Base-by-base conservation (phyloP, 2,113 vertebrate genomes). In the Acanthisitta chloris region DNA sequence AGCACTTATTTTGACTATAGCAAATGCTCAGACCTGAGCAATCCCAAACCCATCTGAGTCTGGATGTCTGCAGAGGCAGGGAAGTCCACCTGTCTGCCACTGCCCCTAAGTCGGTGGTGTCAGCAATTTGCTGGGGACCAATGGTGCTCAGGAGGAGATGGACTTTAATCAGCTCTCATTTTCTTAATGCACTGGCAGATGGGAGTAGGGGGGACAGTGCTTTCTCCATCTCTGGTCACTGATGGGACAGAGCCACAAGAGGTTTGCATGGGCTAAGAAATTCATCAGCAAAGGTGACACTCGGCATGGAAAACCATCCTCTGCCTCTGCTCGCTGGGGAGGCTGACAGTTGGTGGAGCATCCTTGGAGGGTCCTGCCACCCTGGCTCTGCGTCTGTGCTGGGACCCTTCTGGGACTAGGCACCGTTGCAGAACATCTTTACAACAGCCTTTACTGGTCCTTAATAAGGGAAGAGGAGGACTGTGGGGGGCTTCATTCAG, bases 111-210 rank as follows among this genome's bases (percentile, higher is more conserved):
- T 7, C 8, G 1, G 5, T 40, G 46, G 12, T 86, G 71, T 78
- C 8, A 29, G 91, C 36, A 67, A n/a, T 59, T 51, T 45, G 23
- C 46, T 66, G 23, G 2, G 52, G 78, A 80, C 46, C 81, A 83
- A 5, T 59, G 55, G 76, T 79, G 20, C 9, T 26, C 6, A 7
- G 36, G 79, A 88, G 67, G 84, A 84, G 91, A 70, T 1, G 38
- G 90, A 33, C 72, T 73, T 82, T 96, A 96, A 97, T 97, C 94
- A 9, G 93, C 94, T 97, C 96, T 97, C 79, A 3, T 61, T 33
- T 59, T 51, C 70, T 46, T 90, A 89, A 79, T 55, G 91, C 88
- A 42, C 46, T 42, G 70, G 59, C 93, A 94, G 91, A 78, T 57
- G 66, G 78, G 95, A 69, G 88, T 2, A 7, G 31, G 73, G 54